Percentiles rank a stretch among this genome's conserved stretches.
Evolutionary conservation across 2,113 vertebrate species (phyloP).

Genomic region (Elachura formosa): DNA sequence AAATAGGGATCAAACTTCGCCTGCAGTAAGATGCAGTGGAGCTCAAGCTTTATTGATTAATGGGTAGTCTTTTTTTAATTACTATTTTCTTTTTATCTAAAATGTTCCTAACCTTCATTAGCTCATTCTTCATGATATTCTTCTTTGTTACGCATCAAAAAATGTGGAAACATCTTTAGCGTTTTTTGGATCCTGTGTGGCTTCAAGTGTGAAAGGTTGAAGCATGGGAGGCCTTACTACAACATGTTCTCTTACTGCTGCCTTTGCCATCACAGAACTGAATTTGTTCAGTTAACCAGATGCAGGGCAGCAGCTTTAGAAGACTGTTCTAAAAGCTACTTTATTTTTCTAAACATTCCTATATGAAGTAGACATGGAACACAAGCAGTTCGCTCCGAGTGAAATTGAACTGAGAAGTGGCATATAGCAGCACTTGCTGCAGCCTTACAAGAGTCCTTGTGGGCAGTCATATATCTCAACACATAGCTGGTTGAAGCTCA

Average conservation of each 20-base stretch:
- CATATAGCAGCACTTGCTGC: neutral
- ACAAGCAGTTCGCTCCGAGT: neutral
- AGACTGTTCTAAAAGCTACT: neutral
- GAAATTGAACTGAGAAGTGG: neutral
- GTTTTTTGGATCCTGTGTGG: neutral
- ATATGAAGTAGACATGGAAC: neutral
- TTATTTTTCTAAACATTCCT: neutral
- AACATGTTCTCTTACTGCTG: neutral
- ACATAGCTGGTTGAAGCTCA: neutral
- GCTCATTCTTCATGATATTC: neutral
- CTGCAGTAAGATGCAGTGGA: neutral
- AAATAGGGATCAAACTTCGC: neutral
- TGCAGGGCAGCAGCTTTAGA: neutral
- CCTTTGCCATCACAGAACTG: neutral
- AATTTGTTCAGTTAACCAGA: neutral
- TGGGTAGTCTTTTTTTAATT: neutral
- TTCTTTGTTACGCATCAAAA: neutral
- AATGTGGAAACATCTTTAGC: neutral
- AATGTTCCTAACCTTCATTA: neutral
- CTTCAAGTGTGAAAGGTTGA: neutral
- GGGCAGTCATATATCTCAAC: neutral
- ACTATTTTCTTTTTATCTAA: neutral
- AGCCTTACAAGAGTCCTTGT: neutral
- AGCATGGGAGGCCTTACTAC: neutral
- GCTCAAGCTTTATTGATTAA: neutral